These are phyloP conservation scores for Chalcis sispes DNA, from an alignment of 2,888 invertebrate genomes.

Conservation along the genomic window DNA sequence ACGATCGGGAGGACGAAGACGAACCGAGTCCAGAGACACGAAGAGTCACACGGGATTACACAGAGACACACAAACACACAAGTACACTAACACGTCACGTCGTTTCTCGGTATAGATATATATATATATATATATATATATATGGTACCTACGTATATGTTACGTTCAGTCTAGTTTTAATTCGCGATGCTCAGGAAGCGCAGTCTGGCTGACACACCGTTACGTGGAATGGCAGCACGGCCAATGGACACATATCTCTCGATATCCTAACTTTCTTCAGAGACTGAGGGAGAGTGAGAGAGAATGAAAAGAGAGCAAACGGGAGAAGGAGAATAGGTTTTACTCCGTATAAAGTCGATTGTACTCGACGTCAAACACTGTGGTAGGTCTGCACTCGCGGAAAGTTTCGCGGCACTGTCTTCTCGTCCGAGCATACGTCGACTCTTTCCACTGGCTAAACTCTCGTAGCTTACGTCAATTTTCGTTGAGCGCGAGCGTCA, in stretches of 20 bases:
- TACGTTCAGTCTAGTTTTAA: conserved; percentile 22
- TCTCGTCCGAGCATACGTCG: background rate
- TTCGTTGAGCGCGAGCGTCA: background rate
- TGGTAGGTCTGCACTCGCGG: background rate
- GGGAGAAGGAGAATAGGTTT: background rate
- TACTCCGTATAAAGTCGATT: background rate
- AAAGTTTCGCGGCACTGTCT: background rate
- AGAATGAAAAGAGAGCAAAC: too few relatives aligned
- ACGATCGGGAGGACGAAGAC: background rate
- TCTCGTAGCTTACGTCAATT: conserved; percentile 1
- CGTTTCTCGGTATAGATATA: too few relatives aligned
- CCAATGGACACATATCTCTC: conserved; percentile 8
- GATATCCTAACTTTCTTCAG: background rate
- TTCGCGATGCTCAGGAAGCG: background rate
- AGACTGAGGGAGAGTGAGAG: too few relatives aligned
- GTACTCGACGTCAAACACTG: background rate
- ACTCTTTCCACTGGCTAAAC: conserved; percentile 4
- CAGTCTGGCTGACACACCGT: background rate
- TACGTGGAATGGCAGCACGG: background rate
- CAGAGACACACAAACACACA: background rate
- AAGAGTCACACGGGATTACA: background rate
- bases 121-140: too few relatives aligned
- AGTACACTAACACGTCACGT: background rate
- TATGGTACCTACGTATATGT: too few relatives aligned
- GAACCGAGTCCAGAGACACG: background rate